Percentiles rank a stretch among this genome's conserved stretches.
Evolutionary conservation across 1,140 invertebrate species (phyloP).

Genomic region (Aphelinus certus): DNA sequence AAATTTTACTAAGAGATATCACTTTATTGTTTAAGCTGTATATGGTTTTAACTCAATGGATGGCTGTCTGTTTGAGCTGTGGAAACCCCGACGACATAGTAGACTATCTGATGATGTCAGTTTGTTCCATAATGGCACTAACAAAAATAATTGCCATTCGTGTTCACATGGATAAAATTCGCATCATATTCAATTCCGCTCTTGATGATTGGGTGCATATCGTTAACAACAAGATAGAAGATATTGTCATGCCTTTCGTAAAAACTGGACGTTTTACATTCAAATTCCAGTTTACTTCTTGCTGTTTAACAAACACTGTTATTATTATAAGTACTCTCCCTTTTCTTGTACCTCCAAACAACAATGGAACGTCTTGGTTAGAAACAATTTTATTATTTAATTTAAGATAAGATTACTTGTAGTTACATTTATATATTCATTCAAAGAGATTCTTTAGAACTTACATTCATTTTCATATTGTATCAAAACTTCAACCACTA

Average conservation of each 20-base stretch:
- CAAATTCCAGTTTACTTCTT: slow-evolving; percentile 35
- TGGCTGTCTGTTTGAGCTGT: not conserved
- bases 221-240: not conserved
- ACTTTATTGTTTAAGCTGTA: slow-evolving; percentile 20
- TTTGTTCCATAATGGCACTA: slow-evolving; percentile 1
- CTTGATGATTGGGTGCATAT: slow-evolving; percentile 4
- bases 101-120: slow-evolving; percentile 1
- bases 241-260: slow-evolving; percentile 33
- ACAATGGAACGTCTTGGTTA: slow-evolving; percentile 14
- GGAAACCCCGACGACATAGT: not conserved
- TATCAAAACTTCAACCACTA: too few species aligned
- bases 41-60: not conserved
- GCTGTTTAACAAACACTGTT: slow-evolving; percentile 28
- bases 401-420: too few species aligned
- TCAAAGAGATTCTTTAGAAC: too few species aligned
- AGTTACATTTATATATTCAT: too few species aligned
- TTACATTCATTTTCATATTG: too few species aligned
- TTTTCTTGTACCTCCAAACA: slow-evolving; percentile 17
- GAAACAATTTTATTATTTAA: not conserved
- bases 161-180: slow-evolving; percentile 5
- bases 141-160: slow-evolving; percentile 18
- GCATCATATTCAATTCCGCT: not conserved
- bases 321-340: slow-evolving; percentile 38
- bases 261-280: slow-evolving; percentile 33
- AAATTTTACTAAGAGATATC: not conserved